Evolutionary conservation across 2,113 vertebrate genomes (phyloP), one percentile per base, ranked within the genome.

Genomic region (Marmota flaviventris): DNA sequence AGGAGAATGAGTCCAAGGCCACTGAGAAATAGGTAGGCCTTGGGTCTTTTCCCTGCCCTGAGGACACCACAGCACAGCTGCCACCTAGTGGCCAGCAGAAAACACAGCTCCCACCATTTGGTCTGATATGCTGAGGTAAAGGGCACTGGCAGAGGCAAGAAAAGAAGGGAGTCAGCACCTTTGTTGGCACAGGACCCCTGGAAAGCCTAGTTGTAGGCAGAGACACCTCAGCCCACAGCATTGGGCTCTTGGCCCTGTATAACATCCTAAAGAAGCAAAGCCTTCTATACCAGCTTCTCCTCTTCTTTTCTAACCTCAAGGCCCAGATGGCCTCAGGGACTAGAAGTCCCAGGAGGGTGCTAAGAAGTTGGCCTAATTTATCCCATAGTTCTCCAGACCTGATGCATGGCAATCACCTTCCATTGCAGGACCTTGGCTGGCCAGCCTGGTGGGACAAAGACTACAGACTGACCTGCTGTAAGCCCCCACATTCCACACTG

Each of bases 151-250:
- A 34, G 76, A 83, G 83, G 83, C 25, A 77, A 89, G 93, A 22
- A 58, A 39, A 89, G 53, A 81, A 10, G 42, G 75, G 29, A 61
- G 78, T 86, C 95, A 96, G 97, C 96, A 97, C 96, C 92, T 85
- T 27, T 63, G 92, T 81, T 42, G 53, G 86, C 37, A 5, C 24
- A 45, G 58, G 12, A n/a, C 18, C 69, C 37, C 5, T 3, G 29
- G 32, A 63, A 70, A 67, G 77, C 73, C 83, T 3, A n/a, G 87
- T n/a, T 20, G 3, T 0, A 8, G 61, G 51, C 86, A 18, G 42
- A 17, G 48, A 65, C 12, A 42, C 61, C 82, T 83, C 24, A 25
- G 75, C 76, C 11, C 51, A 56, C 56, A 27, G 24, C 32, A 42
- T 29, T 4, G 10, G 53, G 82, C 76, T 78, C 56, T 63, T 2